phyloP scores from a whole-genome alignment of 2,113 vertebrate species.

The Butastur rufipennis region DNA sequence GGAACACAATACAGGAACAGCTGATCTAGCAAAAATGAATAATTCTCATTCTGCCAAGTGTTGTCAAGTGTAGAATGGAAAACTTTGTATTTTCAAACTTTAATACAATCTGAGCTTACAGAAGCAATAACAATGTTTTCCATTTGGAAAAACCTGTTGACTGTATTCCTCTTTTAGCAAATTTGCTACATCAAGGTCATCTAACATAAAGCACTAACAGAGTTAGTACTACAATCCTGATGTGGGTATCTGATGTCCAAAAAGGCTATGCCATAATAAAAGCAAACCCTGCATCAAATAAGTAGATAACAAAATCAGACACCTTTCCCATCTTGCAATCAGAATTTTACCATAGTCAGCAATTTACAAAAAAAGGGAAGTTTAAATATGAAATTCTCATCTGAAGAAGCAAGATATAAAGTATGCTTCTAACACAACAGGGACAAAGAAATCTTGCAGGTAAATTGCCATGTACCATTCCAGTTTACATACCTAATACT shows the following conservation, averaged over 20 bases:
- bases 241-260: background rate
- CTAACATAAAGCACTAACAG: background rate
- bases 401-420: background rate
- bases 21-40: background rate
- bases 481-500: background rate
- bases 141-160: background rate
- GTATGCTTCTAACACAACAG: background rate
- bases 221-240: background rate
- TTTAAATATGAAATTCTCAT: background rate
- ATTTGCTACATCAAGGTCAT: background rate
- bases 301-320: background rate
- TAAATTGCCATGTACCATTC: background rate
- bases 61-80: background rate
- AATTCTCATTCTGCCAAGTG: background rate
- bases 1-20: background rate
- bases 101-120: background rate
- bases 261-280: background rate
- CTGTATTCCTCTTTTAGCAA: background rate
- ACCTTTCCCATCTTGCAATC: background rate
- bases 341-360: background rate
- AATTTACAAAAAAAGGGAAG: background rate
- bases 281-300: slow-evolving; percentile 8
- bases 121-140: background rate
- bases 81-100: background rate
- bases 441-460: background rate